phyloP scores from a whole-genome alignment of 1,140 invertebrate genomes.

The Maconellicoccus hirsutus region DNA sequence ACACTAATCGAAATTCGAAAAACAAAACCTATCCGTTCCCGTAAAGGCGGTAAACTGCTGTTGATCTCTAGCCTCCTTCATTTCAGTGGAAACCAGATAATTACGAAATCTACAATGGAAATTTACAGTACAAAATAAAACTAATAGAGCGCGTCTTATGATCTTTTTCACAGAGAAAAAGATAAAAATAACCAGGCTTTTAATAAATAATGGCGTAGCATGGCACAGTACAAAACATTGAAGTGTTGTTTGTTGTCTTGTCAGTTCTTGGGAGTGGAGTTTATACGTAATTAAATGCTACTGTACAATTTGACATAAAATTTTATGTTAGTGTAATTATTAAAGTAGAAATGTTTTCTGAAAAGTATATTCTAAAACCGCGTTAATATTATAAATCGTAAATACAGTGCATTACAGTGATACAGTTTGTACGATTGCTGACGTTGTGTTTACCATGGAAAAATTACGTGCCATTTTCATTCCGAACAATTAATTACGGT shows the following conservation, averaged over 20 bases:
- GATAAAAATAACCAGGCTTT: too few relatives aligned
- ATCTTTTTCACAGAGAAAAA: too few relatives aligned
- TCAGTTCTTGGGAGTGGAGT: conserved; percentile 6
- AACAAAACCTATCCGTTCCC: too few relatives aligned
- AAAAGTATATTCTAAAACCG: neutral
- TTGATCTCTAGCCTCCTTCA: too few relatives aligned
- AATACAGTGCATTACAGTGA: neutral
- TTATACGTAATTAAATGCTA: neutral
- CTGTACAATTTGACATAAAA: neutral
- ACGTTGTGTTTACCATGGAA: conserved; percentile 18
- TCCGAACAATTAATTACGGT: neutral
- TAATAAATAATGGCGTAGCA: too few relatives aligned
- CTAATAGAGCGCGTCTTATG: too few relatives aligned
- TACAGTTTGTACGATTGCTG: neutral
- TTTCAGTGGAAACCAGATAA: too few relatives aligned
- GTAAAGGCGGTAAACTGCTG: too few relatives aligned
- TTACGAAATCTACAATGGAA: too few relatives aligned
- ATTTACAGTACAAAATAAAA: too few relatives aligned
- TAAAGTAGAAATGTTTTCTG: neutral
- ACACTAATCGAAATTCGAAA: too few relatives aligned
- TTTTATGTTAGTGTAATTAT: neutral
- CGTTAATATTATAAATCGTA: neutral
- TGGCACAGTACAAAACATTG: conserved; percentile 8
- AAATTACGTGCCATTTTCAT: conserved; percentile 17
- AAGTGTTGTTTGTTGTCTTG: conserved; percentile 2